phyloP scores from a whole-genome alignment of 2,888 invertebrate species.

The Melieria crassipennis region DNA sequence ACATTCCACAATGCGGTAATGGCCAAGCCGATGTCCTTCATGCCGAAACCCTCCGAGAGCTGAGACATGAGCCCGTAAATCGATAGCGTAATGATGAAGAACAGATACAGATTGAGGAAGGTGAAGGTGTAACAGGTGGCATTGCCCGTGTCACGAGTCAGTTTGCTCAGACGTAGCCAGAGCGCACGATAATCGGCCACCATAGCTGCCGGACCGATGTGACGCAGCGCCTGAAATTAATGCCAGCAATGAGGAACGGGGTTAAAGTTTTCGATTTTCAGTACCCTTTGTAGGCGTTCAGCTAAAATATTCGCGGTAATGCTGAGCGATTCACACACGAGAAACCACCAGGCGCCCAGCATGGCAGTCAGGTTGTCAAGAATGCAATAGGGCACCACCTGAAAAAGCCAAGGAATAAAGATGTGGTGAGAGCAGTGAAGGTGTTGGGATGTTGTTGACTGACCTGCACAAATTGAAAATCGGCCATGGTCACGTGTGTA shows the following conservation, averaged over 20 bases:
- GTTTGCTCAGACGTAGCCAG: constrained; percentile 77
- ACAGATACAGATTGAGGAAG: constrained; percentile 75
- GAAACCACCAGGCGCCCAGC: constrained; percentile 77
- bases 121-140: constrained; percentile 76
- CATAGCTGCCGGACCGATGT: constrained; percentile 75
- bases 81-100: constrained; percentile 78
- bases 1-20: constrained; percentile 75
- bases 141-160: constrained; percentile 74
- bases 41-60: constrained; percentile 77
- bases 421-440: neutral
- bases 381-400: constrained; percentile 75
- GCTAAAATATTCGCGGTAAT: constrained; percentile 73
- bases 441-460: neutral
- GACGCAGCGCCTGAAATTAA: constrained; percentile 69
- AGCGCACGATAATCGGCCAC: constrained; percentile 77
- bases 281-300: constrained; percentile 74
- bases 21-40: constrained; percentile 76
- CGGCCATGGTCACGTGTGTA: constrained; percentile 77
- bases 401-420: constrained; percentile 22
- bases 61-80: constrained; percentile 79
- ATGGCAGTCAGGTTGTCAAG: constrained; percentile 76
- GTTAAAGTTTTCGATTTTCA: constrained; percentile 24
- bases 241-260: neutral
- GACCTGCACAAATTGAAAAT: constrained; percentile 73
- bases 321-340: constrained; percentile 74